Conservation (phyloP, 2,888 invertebrate genomes). For the Amblyjoppa proteus region DNA sequence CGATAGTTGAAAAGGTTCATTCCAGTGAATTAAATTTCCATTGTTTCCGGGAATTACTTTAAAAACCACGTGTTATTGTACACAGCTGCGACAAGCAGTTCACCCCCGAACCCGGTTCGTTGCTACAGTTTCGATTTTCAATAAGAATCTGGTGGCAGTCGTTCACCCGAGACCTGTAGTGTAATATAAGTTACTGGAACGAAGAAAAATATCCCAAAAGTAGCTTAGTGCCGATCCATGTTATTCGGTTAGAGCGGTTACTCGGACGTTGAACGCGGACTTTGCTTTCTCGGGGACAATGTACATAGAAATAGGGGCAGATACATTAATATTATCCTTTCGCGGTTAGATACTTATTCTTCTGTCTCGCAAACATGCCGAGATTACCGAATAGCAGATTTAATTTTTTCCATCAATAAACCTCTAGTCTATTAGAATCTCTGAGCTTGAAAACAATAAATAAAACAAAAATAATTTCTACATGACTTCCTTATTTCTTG, state of each 20-base stretch:
- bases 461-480: no score
- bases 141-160: slow-evolving; percentile 15
- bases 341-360: neutral
- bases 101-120: neutral
- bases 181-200: slow-evolving; percentile 61
- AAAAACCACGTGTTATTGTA: neutral
- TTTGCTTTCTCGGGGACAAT: slow-evolving; percentile 4
- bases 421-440: no score
- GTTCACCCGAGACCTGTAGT: slow-evolving; percentile 38
- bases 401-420: no score
- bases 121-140: neutral
- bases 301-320: neutral
- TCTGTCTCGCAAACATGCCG: neutral
- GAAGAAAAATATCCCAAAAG: slow-evolving; percentile 67
- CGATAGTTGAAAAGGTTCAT: neutral
- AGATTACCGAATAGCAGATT: no score
- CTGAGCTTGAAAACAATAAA: no score
- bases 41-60: neutral
- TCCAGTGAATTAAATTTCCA: slow-evolving; percentile 1
- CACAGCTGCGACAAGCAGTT: neutral
- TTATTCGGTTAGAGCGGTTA: slow-evolving; percentile 61
- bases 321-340: slow-evolving; percentile 5
- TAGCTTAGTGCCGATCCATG: slow-evolving; percentile 56
- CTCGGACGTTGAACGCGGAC: slow-evolving; percentile 11
- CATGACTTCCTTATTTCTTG: no score